These are phyloP conservation scores for Theristicus caerulescens DNA, from an alignment of 2,113 vertebrate species.

Conservation along the genomic window DNA sequence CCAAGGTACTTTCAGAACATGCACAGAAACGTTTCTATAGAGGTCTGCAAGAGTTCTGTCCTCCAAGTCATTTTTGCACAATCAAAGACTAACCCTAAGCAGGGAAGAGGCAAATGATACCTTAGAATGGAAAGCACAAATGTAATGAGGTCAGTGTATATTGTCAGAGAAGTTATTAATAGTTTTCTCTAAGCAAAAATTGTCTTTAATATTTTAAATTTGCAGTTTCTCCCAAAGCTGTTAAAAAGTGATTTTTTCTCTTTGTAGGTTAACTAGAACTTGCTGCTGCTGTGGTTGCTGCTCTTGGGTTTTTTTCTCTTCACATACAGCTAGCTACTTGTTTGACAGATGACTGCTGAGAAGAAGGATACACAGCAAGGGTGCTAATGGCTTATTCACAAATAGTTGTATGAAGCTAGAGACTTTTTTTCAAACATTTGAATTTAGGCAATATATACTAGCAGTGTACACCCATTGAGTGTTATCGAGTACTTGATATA, in stretches of 20 bases:
- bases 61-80: background rate
- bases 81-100: background rate
- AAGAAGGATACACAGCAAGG: background rate
- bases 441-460: background rate
- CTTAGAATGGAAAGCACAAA: background rate
- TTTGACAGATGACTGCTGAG: background rate
- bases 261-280: background rate
- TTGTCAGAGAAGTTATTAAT: background rate
- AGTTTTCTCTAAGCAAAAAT: background rate
- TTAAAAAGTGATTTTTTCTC: background rate
- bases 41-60: background rate
- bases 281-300: background rate
- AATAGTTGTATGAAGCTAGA: background rate
- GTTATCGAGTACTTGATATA: background rate
- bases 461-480: fast-evolving
- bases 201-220: background rate
- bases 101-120: background rate
- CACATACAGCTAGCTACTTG: background rate
- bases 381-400: background rate
- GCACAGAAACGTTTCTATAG: background rate
- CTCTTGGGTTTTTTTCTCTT: background rate
- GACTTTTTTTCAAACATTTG: background rate
- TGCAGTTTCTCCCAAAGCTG: background rate
- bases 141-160: background rate
- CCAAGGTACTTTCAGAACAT: background rate